phyloP scores from a whole-genome alignment of 2,888 invertebrate species.

The Alsophila aescularia region DNA sequence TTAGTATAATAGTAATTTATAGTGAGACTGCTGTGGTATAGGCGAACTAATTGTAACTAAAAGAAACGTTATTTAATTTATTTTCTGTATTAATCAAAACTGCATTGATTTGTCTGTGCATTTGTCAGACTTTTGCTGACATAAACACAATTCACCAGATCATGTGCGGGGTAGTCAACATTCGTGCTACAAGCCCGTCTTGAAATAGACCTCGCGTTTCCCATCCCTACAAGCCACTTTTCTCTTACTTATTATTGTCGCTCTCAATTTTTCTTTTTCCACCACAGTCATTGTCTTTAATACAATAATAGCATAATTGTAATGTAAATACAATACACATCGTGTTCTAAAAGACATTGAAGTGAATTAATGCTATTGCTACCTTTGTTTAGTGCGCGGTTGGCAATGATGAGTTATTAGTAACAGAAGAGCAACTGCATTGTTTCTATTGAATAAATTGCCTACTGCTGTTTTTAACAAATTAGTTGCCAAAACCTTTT shows the following conservation, averaged over 20 bases:
- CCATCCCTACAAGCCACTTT: conserved; percentile 26
- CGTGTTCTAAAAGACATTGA: conserved; percentile 47
- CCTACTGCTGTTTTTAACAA: not conserved
- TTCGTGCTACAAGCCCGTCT: not conserved
- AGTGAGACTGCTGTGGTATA: too few species aligned
- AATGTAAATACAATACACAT: conserved; percentile 42
- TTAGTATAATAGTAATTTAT: too few species aligned
- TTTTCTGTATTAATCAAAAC: too few species aligned
- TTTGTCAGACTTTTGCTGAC: too few species aligned
- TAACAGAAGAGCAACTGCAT: conserved; percentile 7
- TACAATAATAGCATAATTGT: conserved; percentile 39
- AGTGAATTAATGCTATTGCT: conserved; percentile 36
- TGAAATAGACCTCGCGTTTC: conserved; percentile 4
- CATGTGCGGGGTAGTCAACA: not conserved
- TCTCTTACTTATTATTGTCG: conserved; percentile 22
- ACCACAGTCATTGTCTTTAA: conserved; percentile 35
- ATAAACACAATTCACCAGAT: too few species aligned
- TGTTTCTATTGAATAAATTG: not conserved
- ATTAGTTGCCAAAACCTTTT: too few species aligned
- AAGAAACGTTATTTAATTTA: too few species aligned
- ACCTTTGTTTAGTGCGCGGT: not conserved
- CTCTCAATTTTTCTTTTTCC: conserved; percentile 27
- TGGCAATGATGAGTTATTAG: conserved; percentile 24
- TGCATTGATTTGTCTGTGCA: too few species aligned
- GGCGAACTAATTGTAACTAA: too few species aligned